Base-by-base conservation (phyloP, 30 jellyfish, hydroid and myxozoan genomes). In the Aurelia coerulea region DNA sequence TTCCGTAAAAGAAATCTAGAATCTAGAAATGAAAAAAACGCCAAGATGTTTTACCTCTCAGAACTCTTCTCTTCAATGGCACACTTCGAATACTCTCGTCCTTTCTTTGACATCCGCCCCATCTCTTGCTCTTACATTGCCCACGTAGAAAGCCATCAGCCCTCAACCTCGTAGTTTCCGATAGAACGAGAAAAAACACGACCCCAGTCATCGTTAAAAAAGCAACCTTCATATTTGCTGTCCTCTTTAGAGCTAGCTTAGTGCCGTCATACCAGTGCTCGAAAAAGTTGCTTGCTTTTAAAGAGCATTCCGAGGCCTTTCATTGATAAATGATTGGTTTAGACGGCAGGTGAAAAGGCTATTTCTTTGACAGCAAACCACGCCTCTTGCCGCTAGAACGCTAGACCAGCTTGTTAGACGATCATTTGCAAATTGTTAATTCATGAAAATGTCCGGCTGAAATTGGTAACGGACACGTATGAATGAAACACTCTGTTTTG, bases 41-140 rank as follows among this genome's bases (percentile, higher is more conserved):
- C 4, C 13, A 9, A 46, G 23, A 23, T 23, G 34, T 16, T 10
- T 65, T 46, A 75, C 37, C 73, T 54, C 33, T 54, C 32, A 17
- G 59, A 58, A 75, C n/a, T 51, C 74, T 29, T 58, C 86, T 75
- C 62, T 54, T 75, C 50, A 46, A 46, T 4, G 64, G 39, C 74
- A 39, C 42, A 15, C 62, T 16, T 11, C 34, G 33, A 2, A 42
- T 39, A 4, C n/a, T 19, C 1, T 17, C 12, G 17, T 35, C 69
- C n/a, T 10, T 66, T 39, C n/a, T 62, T 16, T 7, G 62, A 19
- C 90, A 81, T 62, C 90, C 90, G 2, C 83, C 51, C 90, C 90
- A 81, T 67, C 90, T 59, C 60, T 68, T 81, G 62, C 51, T 81
- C 73, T 70, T 81, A 46, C 90, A 81, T 19, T 68, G 69, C 10